These are phyloP conservation scores for Montipora capitata DNA, from an alignment of 92 coral and sea anemone species.

Conservation along the genomic window DNA sequence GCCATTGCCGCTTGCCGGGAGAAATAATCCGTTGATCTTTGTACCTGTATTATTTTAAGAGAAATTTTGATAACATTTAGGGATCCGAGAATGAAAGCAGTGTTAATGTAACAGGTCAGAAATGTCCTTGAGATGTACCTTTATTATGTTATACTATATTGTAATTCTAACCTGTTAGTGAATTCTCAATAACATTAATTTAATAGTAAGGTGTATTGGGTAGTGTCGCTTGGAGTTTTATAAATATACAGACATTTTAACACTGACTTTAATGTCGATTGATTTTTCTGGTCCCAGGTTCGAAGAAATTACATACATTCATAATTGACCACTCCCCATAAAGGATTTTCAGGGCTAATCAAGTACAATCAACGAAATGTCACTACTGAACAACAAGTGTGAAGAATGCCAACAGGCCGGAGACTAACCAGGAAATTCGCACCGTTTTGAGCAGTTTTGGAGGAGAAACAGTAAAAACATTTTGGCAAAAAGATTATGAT, in stretches of 20 bases:
- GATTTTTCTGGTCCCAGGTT: too few relatives aligned
- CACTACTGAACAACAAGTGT: too few relatives aligned
- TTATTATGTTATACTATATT: background rate
- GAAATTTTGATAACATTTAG: slow-evolving; percentile 5
- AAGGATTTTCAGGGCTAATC: too few relatives aligned
- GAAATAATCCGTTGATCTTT: background rate
- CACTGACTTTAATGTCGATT: background rate
- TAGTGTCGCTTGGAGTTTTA: slow-evolving; percentile 42
- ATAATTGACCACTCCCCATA: too few relatives aligned
- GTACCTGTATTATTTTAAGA: background rate
- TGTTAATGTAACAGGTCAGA: background rate
- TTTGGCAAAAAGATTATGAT: too few relatives aligned
- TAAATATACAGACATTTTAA: slow-evolving; percentile 45
- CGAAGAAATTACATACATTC: too few relatives aligned
- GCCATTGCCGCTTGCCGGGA: background rate
- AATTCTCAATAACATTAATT: background rate
- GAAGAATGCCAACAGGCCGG: too few relatives aligned
- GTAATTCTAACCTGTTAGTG: slow-evolving; percentile 1
- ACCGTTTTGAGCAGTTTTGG: too few relatives aligned
- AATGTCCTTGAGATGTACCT: slow-evolving; percentile 40
- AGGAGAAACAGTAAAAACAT: too few relatives aligned
- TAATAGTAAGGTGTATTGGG: background rate
- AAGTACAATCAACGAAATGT: too few relatives aligned
- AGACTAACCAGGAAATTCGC: too few relatives aligned
- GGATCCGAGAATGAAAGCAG: background rate